These are phyloP conservation scores for Conus canariensis DNA, from an alignment of 2,888 invertebrate genomes.

Conservation along the genomic window DNA sequence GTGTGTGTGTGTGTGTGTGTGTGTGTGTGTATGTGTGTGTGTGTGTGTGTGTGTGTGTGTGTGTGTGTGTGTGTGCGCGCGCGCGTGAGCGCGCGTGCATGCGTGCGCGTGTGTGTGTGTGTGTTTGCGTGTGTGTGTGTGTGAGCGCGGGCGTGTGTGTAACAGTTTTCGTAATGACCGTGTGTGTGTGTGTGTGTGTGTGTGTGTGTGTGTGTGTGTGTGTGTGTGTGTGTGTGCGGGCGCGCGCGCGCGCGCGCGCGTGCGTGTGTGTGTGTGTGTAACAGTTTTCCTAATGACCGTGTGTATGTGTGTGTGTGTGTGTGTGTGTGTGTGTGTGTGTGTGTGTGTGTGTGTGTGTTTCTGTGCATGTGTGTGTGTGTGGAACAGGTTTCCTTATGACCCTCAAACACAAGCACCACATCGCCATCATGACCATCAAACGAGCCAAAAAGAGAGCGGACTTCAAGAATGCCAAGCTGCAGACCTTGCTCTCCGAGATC, in stretches of 20 bases:
- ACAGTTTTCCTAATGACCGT: no score
- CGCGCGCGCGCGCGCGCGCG: not conserved
- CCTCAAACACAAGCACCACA: constrained; percentile 66
- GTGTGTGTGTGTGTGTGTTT: constrained; percentile 16
- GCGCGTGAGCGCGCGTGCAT: not conserved
- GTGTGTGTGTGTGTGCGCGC: not conserved
- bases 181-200: not conserved
- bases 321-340: not conserved
- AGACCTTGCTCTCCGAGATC: constrained; percentile 61
- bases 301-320: not conserved
- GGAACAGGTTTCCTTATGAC: constrained; percentile 66
- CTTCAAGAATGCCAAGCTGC: constrained; percentile 60
- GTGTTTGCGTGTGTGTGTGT: not conserved
- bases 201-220: not conserved
- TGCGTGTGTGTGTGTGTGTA: not conserved
- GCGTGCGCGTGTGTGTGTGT: not conserved
- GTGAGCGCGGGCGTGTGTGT: not conserved
- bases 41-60: not conserved
- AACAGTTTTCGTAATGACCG: no score
- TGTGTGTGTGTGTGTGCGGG: not conserved
- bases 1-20: constrained; percentile 11
- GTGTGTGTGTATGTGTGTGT: constrained; percentile 3
- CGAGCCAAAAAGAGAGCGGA: constrained; percentile 63
- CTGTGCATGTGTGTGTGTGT: not conserved
- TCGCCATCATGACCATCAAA: constrained; percentile 65